Conservation (phyloP, 2,113 vertebrate species). For the Motacilla tschutschensis region DNA sequence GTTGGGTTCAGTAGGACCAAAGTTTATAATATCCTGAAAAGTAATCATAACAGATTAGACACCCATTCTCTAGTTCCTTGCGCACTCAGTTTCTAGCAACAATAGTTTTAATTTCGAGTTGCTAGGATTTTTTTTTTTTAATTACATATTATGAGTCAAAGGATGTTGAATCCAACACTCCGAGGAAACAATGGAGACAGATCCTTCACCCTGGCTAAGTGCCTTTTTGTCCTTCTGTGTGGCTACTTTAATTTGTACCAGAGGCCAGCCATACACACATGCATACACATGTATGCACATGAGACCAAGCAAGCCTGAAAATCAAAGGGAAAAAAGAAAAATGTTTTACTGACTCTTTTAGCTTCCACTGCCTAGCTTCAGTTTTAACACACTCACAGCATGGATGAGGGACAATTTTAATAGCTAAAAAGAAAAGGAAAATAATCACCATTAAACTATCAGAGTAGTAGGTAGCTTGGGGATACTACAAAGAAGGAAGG, state of each 20-base stretch:
- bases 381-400: neutral
- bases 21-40: constrained; percentile 38
- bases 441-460: neutral
- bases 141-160: constrained; percentile 52
- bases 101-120: constrained; percentile 24
- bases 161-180: constrained; percentile 21
- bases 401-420: neutral
- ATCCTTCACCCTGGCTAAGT: constrained; percentile 32
- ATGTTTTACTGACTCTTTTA: neutral
- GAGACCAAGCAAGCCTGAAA: neutral
- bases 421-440: neutral
- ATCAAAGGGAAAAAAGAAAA: neutral
- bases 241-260: constrained; percentile 60
- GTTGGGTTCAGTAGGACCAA: neutral
- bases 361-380: neutral
- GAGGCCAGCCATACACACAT: constrained; percentile 1
- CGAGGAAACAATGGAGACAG: constrained; percentile 38
- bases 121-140: neutral
- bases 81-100: neutral
- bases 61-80: neutral
- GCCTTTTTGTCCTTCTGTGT: constrained; percentile 51
- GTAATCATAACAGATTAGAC: neutral
- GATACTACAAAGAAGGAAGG: neutral
- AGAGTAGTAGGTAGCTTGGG: neutral
- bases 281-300: neutral